Conservation (phyloP, 2,797 vertebrate genomes). For the Muscicapa striata region DNA sequence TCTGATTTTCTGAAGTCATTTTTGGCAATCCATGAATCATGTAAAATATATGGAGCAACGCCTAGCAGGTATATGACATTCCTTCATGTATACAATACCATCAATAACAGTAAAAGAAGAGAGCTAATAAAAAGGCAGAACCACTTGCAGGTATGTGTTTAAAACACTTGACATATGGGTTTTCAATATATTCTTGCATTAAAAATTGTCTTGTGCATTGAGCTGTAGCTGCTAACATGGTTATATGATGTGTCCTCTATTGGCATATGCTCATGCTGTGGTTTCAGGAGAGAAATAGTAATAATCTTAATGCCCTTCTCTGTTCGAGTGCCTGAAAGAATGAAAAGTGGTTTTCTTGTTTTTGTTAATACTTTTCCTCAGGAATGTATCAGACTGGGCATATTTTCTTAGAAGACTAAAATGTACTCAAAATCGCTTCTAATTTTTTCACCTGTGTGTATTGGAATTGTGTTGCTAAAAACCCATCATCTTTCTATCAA, state of each 20-base stretch:
- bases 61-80: conserved; percentile 94
- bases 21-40: conserved; percentile 91
- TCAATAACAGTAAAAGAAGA: conserved; percentile 87
- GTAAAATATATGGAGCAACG: conserved; percentile 87
- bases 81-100: conserved; percentile 83
- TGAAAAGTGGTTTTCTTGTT: not conserved
- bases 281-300: not conserved
- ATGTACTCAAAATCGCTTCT: too few species aligned
- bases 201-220: not conserved
- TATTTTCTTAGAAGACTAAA: too few species aligned
- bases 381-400: too few species aligned
- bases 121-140: conserved; percentile 90
- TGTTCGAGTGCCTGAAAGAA: not conserved
- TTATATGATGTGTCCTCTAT: not conserved
- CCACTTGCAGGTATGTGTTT: conserved; percentile 88
- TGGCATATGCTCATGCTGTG: not conserved
- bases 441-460: too few species aligned
- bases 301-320: not conserved
- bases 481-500: too few species aligned
- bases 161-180: not conserved
- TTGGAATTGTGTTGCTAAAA: too few species aligned
- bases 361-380: not conserved
- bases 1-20: conserved; percentile 87
- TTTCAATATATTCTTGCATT: not conserved
- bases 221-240: not conserved